phyloP scores from a whole-genome alignment of 2,888 invertebrate species.

The Heliconius ethilla region DNA sequence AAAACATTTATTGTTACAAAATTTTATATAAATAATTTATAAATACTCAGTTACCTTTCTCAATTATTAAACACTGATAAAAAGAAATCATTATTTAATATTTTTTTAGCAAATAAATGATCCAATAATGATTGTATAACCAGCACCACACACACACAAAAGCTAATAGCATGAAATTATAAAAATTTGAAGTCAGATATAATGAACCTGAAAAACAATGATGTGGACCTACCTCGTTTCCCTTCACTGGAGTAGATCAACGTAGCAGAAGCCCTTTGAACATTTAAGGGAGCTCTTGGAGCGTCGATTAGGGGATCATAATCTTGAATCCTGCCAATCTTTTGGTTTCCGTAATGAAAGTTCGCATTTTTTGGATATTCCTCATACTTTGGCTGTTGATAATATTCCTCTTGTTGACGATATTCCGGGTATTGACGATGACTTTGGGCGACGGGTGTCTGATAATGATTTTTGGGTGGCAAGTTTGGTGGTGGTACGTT shows the following conservation, averaged over 20 bases:
- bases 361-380: constrained; percentile 53
- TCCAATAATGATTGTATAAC: constrained; percentile 11
- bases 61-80: neutral
- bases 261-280: constrained; percentile 89
- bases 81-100: neutral
- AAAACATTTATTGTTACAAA: neutral
- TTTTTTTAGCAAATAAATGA: neutral
- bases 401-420: constrained; percentile 48
- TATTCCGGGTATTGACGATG: constrained; percentile 48
- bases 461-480: constrained; percentile 73
- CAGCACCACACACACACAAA: constrained; percentile 32
- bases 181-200: neutral
- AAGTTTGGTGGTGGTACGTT: constrained; percentile 63
- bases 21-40: neutral
- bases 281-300: constrained; percentile 86
- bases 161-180: constrained; percentile 10
- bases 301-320: constrained; percentile 90
- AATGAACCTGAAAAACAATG: neutral
- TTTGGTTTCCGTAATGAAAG: constrained; percentile 55
- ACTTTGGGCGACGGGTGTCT: constrained; percentile 57
- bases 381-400: constrained; percentile 50
- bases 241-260: constrained; percentile 86
- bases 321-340: constrained; percentile 89
- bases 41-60: too few species aligned
- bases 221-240: constrained; percentile 60